A percentile compares a stretch with the other conserved stretches of the same genome.
Evolutionary conservation across 2,113 vertebrate genomes (phyloP).

Genomic region (Pseudorasbora parva): DNA sequence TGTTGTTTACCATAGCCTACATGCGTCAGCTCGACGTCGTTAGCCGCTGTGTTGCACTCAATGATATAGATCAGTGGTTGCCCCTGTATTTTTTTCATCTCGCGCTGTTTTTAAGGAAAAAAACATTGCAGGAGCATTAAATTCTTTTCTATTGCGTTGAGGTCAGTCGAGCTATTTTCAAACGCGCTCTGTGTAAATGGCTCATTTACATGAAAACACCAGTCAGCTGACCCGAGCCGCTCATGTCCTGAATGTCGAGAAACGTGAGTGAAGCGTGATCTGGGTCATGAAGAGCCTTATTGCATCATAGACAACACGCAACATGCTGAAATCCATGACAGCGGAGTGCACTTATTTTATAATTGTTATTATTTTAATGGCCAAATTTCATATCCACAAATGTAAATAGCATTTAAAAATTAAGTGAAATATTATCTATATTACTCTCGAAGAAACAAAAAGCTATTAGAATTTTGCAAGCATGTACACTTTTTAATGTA

Average conservation of each 20-base stretch:
- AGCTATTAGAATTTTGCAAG: too few relatives aligned
- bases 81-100: background rate
- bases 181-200: background rate
- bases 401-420: too few relatives aligned
- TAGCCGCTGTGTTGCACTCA: background rate
- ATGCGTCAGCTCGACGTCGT: background rate
- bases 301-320: background rate
- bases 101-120: background rate
- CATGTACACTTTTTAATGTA: too few relatives aligned
- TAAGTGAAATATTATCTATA: too few relatives aligned
- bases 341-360: too few relatives aligned
- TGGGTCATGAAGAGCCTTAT: background rate
- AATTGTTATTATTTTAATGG: too few relatives aligned
- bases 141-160: background rate
- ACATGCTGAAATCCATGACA: background rate
- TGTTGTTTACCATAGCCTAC: background rate
- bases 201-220: background rate
- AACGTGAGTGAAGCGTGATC: conserved; percentile 65
- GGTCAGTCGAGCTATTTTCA: background rate
- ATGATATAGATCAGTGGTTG: too few relatives aligned
- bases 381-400: too few relatives aligned
- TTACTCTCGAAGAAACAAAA: too few relatives aligned
- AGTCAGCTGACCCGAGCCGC: conserved; percentile 7
- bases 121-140: background rate
- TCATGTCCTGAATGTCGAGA: conserved; percentile 29